Evolutionary conservation across 2,113 vertebrate genomes (phyloP), one percentile per base, ranked within the genome.

Genomic region (Merops nubicus): DNA sequence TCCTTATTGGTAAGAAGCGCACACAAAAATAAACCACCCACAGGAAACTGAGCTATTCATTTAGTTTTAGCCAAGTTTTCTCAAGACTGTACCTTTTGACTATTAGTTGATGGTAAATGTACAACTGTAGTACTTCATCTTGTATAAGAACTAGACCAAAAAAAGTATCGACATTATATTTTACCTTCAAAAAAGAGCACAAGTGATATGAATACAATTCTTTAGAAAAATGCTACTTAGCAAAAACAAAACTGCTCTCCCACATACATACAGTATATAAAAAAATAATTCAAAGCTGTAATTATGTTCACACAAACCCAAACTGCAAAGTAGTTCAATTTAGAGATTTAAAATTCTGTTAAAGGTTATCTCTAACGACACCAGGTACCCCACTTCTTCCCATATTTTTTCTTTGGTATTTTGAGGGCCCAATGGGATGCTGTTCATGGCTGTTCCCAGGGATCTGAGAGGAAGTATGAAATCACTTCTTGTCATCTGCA

Each of bases 171-270:
- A 78, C 43, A 70, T 75, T 67, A 74, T 77, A 74, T 67, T 75
- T 88, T 80, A 96, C 72, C 92, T 94, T 93, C 91, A 78, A 36
- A 74, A 84, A 77, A 85, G 64, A 74, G 87, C 47, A 65, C 42
- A 59, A 91, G 50, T 48, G 56, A 56, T 70, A 90, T 86, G 72
- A 96, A 93, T 48, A 63, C 51, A 84, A 74, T 91, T 88, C 90
- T 85, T 56, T 81, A 91, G 76, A 93, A 91, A 91, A 97, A 95
- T 31, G 85, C 48, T 92, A 90, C 76, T 96, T 92, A 93, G 64
- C 95, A 95, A 96, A 95, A 96, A 45, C 89, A 90, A 95, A 94
- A 69, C 74, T 83, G 93, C 95, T 88, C 82, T 67, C 38, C 56
- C 88, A 93, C 72, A 84, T 21, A 90, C 29, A 78, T n/a, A 43